Evolutionary conservation across 2,113 vertebrate genomes (phyloP).

Genomic region (Pseudorectes ferrugineus): DNA sequence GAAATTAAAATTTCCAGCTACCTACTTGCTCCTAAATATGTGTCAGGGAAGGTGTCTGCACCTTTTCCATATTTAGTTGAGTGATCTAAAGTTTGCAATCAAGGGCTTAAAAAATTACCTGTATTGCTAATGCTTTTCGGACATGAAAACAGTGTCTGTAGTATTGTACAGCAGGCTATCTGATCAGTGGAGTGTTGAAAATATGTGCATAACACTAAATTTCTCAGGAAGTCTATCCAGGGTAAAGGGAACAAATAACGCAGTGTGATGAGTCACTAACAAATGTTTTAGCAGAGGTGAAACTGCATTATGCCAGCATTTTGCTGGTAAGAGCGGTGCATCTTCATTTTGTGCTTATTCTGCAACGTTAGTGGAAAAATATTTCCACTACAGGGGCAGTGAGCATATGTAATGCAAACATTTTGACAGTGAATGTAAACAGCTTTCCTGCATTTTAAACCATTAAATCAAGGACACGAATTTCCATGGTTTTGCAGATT

Average conservation of each 20-base stretch:
- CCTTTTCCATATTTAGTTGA: background rate
- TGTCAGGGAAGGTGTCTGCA: background rate
- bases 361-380: conserved; percentile 30
- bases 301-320: conserved; percentile 53
- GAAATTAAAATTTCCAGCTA: background rate
- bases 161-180: background rate
- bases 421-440: conserved; percentile 64
- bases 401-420: conserved; percentile 73
- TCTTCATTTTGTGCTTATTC: conserved; percentile 54
- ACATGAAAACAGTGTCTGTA: background rate
- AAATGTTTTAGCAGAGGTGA: conserved; percentile 57
- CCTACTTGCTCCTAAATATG: background rate
- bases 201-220: background rate
- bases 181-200: background rate
- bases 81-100: background rate
- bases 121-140: background rate
- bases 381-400: conserved; percentile 42
- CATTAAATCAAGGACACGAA: conserved; percentile 50
- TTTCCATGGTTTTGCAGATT: conserved; percentile 50
- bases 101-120: background rate
- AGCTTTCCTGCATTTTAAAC: conserved; percentile 52
- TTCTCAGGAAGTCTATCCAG: conserved; percentile 8
- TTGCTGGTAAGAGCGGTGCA: conserved; percentile 2
- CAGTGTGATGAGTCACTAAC: conserved; percentile 54
- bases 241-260: conserved; percentile 13